Conservation (phyloP, 2,797 vertebrate species). For the Coregonus suidteri region DNA sequence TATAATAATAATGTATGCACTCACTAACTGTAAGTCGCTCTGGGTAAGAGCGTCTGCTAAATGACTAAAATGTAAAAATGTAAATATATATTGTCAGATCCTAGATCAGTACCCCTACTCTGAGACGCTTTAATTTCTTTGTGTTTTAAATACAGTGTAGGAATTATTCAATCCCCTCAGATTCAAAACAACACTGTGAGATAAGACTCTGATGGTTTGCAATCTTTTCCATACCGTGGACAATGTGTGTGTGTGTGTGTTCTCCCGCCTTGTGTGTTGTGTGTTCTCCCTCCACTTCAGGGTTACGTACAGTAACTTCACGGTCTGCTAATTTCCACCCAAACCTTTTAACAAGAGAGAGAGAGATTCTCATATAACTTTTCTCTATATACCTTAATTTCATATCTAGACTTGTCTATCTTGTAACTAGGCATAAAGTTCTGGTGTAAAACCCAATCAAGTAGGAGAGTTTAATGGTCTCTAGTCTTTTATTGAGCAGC, state of each 20-base stretch:
- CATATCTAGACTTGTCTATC: not conserved
- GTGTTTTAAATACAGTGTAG: constrained; percentile 30
- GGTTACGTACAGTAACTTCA: constrained; percentile 61
- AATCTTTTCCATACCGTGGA: constrained; percentile 44
- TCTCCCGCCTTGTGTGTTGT: not conserved
- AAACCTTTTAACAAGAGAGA: constrained; percentile 49
- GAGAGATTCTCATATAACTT: too few species aligned
- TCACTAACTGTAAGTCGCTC: too few species aligned
- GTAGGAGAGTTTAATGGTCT: constrained; percentile 8
- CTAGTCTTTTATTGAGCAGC: not conserved
- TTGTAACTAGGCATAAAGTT: not conserved
- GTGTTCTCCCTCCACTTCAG: constrained; percentile 23
- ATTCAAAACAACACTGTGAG: constrained; percentile 35
- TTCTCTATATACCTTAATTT: not conserved
- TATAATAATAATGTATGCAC: too few species aligned
- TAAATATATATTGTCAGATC: too few species aligned
- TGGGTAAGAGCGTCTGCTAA: too few species aligned
- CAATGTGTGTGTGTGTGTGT: constrained; percentile 13
- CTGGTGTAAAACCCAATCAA: not conserved
- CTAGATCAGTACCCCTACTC: too few species aligned
- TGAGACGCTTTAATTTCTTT: constrained; percentile 14
- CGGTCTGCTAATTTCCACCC: constrained; percentile 52
- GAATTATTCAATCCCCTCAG: constrained; percentile 43
- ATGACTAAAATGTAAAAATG: too few species aligned
- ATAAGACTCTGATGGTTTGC: constrained; percentile 15